Evolutionary conservation across 2,797 vertebrate genomes (phyloP).

Genomic region (Melanotaenia pygmaea): DNA sequence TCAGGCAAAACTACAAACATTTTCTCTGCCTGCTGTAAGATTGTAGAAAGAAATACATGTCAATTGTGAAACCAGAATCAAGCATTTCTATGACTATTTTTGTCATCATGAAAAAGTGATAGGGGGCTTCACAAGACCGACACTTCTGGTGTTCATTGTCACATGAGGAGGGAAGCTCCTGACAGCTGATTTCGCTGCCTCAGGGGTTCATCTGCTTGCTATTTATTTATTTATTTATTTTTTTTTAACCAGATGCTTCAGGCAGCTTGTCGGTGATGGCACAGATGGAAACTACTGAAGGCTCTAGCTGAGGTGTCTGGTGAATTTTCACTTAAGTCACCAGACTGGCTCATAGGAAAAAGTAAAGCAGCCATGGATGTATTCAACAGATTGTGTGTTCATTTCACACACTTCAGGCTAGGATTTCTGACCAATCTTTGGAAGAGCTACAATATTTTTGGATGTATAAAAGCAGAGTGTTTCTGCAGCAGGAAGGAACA

Average conservation of each 20-base stretch:
- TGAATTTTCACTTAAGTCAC: neutral
- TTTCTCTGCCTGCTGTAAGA: constrained; percentile 22
- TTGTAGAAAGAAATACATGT: constrained; percentile 29
- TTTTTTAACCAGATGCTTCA: constrained; percentile 21
- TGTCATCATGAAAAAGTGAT: constrained; percentile 23
- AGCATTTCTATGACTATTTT: constrained; percentile 5
- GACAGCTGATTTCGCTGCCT: constrained; percentile 24
- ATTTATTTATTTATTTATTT: neutral
- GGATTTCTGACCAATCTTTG: neutral
- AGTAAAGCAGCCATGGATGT: neutral
- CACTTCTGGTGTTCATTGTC: constrained; percentile 37
- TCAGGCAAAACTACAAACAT: constrained; percentile 31
- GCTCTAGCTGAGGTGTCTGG: neutral
- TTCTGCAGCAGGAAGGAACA: neutral
- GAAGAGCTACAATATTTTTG: neutral
- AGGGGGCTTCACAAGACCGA: constrained; percentile 20
- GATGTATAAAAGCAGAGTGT: neutral
- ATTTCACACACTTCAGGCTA: neutral
- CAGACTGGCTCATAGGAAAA: neutral
- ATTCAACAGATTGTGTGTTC: neutral
- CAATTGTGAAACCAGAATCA: constrained; percentile 27
- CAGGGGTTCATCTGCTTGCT: constrained; percentile 19
- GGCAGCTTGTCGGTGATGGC: constrained; percentile 13
- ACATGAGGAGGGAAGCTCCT: constrained; percentile 16
- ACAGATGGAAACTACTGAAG: constrained; percentile 19